Conservation (phyloP, 2,888 invertebrate species). For the Disparrhopalites patrizii region DNA sequence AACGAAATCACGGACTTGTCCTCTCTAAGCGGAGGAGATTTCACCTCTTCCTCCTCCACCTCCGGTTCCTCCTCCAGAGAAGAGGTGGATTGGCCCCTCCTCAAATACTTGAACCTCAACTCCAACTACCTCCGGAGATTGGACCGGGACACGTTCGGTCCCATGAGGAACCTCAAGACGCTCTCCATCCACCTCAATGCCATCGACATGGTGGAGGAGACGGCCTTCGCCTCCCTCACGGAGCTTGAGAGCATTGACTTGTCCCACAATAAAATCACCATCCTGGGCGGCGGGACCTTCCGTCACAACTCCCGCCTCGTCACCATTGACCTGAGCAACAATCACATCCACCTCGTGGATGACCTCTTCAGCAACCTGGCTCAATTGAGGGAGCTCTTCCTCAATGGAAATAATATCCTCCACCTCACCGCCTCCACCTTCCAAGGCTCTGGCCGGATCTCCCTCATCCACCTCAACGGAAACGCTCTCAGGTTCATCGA, state of each 20-base stretch:
- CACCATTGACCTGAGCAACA: conserved; percentile 81
- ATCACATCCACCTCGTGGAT: conserved; percentile 79
- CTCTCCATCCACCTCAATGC: conserved; percentile 80
- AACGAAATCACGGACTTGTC: conserved; percentile 68
- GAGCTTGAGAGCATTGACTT: conserved; percentile 78
- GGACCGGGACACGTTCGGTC: conserved; percentile 70
- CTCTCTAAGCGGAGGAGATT: conserved; percentile 29
- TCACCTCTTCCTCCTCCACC: not conserved
- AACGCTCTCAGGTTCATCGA: conserved; percentile 77
- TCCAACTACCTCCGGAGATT: conserved; percentile 77
- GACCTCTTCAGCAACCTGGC: conserved; percentile 71
- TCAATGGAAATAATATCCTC: conserved; percentile 83
- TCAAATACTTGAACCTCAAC: conserved; percentile 76
- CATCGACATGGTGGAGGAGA: conserved; percentile 70
- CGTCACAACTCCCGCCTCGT: conserved; percentile 69
- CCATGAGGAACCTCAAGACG: conserved; percentile 73
- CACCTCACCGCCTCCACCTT: conserved; percentile 75
- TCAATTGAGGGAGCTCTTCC: conserved; percentile 73
- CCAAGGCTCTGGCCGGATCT: conserved; percentile 68
- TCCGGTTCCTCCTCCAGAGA: conserved; percentile 2
- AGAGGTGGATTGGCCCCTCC: conserved; percentile 52
- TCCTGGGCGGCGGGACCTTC: conserved; percentile 69
- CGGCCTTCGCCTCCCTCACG: conserved; percentile 69
- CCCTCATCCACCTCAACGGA: conserved; percentile 78
- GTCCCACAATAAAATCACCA: conserved; percentile 80